Conservation (phyloP, 1,140 invertebrate species). For the Fragariocoptes setiger region DNA sequence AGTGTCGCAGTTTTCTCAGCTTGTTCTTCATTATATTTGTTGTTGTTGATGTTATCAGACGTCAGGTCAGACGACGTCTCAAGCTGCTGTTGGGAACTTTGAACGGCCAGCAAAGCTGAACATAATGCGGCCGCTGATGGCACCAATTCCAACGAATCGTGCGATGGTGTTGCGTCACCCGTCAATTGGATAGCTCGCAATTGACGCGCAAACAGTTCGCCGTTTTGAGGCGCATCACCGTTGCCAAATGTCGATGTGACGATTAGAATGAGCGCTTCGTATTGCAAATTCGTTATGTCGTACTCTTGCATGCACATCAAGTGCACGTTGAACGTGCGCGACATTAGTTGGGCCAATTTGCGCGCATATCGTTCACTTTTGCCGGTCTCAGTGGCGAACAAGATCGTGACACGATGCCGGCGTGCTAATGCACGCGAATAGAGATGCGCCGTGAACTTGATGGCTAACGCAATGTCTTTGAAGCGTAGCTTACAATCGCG, state of each 20-base stretch:
- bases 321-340: constrained; percentile 72
- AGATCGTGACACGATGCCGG: constrained; percentile 64
- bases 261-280: constrained; percentile 58
- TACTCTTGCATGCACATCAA: constrained; percentile 64
- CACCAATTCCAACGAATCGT: constrained; percentile 9
- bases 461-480: constrained; percentile 77
- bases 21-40: neutral
- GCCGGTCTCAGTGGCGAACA: constrained; percentile 80
- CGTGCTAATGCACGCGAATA: constrained; percentile 66
- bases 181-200: constrained; percentile 40
- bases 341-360: constrained; percentile 55
- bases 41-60: neutral
- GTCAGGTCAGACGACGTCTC: no score
- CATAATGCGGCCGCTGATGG: no score
- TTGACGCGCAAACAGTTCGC: constrained; percentile 48
- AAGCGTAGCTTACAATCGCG: constrained; percentile 42
- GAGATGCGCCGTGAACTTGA: constrained; percentile 82
- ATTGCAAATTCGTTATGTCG: constrained; percentile 58
- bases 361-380: constrained; percentile 76
- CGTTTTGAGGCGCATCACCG: constrained; percentile 82
- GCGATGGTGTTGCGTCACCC: constrained; percentile 19
- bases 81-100: no score
- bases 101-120: no score
- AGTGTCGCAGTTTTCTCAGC: no score
- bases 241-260: constrained; percentile 85